These are phyloP conservation scores for Lepidocyrtinus sp. DNA, from an alignment of 2,888 invertebrate species.

Conservation along the genomic window DNA sequence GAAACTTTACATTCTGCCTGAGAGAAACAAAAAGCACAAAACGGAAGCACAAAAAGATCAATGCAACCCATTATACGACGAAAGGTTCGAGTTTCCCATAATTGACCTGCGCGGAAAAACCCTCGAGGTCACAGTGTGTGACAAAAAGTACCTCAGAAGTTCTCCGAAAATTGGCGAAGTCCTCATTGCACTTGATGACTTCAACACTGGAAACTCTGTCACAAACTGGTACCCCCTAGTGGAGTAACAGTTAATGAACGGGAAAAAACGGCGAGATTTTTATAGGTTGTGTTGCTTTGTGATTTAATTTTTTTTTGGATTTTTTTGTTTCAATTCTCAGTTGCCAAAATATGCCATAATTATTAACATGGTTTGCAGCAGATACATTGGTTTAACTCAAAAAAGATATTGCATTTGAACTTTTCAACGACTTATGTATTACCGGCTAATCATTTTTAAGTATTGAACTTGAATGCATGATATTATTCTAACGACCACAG, in stretches of 20 bases:
- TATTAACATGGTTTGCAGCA: no score
- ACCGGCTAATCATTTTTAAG: no score
- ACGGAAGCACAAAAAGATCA: slow-evolving; percentile 76
- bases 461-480: no score
- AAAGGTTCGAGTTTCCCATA: slow-evolving; percentile 69
- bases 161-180: slow-evolving; percentile 67
- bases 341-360: slow-evolving; percentile 44
- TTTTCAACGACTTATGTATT: no score
- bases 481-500: no score
- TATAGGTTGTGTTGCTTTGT: slow-evolving; percentile 52
- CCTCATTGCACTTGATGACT: slow-evolving; percentile 67
- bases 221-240: slow-evolving; percentile 68
- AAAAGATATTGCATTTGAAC: no score
- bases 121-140: slow-evolving; percentile 68
- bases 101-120: slow-evolving; percentile 68
- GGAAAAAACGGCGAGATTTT: not conserved
- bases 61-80: slow-evolving; percentile 67
- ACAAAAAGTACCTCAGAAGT: slow-evolving; percentile 69
- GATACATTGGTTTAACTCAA: no score
- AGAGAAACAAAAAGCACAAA: slow-evolving; percentile 88
- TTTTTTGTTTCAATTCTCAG: slow-evolving; percentile 13
- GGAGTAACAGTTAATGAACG: slow-evolving; percentile 34
- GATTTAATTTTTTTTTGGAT: slow-evolving; percentile 40
- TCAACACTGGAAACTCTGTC: slow-evolving; percentile 67
- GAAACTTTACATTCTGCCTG: slow-evolving; percentile 88